Evolutionary conservation across 2,888 invertebrate species (phyloP).

Genomic region (Argynnis bischoffii): DNA sequence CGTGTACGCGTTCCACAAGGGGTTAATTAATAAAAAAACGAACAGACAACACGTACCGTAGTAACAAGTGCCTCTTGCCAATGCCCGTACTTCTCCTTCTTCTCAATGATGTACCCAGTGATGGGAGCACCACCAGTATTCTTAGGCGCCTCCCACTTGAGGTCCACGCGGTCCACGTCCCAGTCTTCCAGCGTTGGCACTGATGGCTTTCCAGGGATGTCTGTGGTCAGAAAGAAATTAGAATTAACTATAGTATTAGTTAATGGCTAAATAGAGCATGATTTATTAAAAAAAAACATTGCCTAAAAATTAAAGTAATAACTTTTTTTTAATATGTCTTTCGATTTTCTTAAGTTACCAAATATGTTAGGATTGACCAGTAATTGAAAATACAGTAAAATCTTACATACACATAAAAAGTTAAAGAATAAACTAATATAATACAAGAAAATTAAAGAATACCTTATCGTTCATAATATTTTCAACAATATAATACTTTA

Average conservation of each 20-base stretch:
- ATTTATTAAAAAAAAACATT: no score
- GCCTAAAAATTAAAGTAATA: no score
- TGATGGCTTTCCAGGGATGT: constrained; percentile 93
- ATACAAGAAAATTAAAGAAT: not conserved
- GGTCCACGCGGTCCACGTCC: constrained; percentile 93
- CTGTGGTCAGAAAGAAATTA: constrained; percentile 54
- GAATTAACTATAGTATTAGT: no score
- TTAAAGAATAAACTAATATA: no score
- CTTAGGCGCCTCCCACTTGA: constrained; percentile 92
- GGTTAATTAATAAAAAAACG: not conserved
- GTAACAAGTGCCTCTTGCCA: constrained; percentile 93
- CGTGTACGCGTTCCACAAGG: no score
- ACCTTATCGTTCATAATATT: constrained; percentile 2
- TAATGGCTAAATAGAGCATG: no score
- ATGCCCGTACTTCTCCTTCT: constrained; percentile 90
- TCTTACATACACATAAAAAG: no score
- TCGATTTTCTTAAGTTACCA: no score
- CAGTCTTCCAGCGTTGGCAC: constrained; percentile 93
- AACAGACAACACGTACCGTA: constrained; percentile 71
- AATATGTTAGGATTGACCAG: no score
- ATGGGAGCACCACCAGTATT: constrained; percentile 90
- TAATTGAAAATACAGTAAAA: no score
- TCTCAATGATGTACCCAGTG: constrained; percentile 93
- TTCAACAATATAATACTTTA: no score
- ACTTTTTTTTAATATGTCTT: no score